Conservation (phyloP, 2,797 vertebrate genomes). For the Thaleichthys pacificus region DNA sequence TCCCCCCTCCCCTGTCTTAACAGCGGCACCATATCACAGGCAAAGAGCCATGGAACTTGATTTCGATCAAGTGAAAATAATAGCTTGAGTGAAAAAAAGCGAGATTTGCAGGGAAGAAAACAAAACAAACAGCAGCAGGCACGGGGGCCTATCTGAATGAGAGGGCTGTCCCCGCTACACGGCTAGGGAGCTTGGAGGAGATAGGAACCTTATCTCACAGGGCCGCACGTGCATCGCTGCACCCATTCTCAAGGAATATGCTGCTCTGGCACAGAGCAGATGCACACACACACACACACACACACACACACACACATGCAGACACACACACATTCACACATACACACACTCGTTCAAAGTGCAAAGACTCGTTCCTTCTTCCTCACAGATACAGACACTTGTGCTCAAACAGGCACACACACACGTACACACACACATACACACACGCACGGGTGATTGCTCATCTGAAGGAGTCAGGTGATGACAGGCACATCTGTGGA, state of each 20-base stretch:
- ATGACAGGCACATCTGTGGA: slow-evolving; percentile 47
- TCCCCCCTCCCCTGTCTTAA: slow-evolving; percentile 16
- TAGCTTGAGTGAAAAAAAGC: slow-evolving; percentile 16
- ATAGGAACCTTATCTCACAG: slow-evolving; percentile 10
- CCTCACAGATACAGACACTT: neutral
- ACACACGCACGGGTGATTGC: slow-evolving; percentile 2
- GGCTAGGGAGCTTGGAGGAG: neutral
- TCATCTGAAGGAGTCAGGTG: slow-evolving; percentile 31
- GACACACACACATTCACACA: slow-evolving; percentile 1
- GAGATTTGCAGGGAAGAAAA: slow-evolving; percentile 19
- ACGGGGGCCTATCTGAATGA: neutral
- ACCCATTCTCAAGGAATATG: neutral
- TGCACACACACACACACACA: neutral
- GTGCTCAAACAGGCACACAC: neutral
- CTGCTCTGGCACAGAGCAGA: neutral
- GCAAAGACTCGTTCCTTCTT: neutral
- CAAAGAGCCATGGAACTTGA: slow-evolving; percentile 23
- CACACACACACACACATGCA: neutral
- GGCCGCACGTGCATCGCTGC: neutral
- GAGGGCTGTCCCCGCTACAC: neutral
- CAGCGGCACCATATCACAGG: slow-evolving; percentile 21
- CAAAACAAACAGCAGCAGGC: slow-evolving; percentile 28
- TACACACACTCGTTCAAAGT: neutral
- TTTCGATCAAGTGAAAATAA: slow-evolving; percentile 30
- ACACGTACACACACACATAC: neutral